Base-by-base conservation (phyloP, 2,888 invertebrate species). In the Ophion ventricosus region DNA sequence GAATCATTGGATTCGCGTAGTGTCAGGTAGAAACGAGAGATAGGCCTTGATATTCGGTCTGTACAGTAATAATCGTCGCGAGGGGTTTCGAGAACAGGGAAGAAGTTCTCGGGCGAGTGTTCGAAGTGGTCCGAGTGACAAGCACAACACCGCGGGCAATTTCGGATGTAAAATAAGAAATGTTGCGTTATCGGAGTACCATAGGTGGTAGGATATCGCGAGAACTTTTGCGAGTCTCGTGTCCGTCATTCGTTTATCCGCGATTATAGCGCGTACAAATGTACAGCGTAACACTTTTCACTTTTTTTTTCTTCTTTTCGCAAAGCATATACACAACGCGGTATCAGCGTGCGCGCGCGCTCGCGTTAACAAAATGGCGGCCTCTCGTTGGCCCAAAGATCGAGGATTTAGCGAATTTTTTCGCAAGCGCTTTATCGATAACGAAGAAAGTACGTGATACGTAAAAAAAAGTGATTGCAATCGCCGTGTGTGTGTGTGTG, bases 301-400 rank as follows among this genome's bases (percentile, higher is more conserved):
- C 25, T 67, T 57, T 11, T 61, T 63, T 43, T n/a, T 43, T 61
- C 63, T 35, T 75, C 20, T 61, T 74, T 35, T 75, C 20, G 5
- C 49, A n/a, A 43, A 26, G n/a, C 35, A 67, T 35, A 35, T 35
- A 35, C n/a, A n/a, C n/a, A n/a, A n/a, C 35, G 35, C 35, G 7
- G 35, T 35, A 8, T 35, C 35, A 35, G 35, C 5, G 35, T 35
- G 26, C 35, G 56, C 82, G 77, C 82, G 84, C 85, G 78, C 74
- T 81, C 70, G 85, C 81, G 79, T 84, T 17, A 11, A 72, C 85
- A 89, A 90, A 90, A 90, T 90, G 89, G 89, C 89, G 86, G 87
- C 87, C 84, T 80, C 87, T 86, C 78, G 77, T 86, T n/a, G n/a
- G n/a, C 75, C 83, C 59, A 25, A 80, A 64, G 43, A 78, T 78